Conservation (phyloP, 2,797 vertebrate genomes). For the Myiotriccus ornatus region DNA sequence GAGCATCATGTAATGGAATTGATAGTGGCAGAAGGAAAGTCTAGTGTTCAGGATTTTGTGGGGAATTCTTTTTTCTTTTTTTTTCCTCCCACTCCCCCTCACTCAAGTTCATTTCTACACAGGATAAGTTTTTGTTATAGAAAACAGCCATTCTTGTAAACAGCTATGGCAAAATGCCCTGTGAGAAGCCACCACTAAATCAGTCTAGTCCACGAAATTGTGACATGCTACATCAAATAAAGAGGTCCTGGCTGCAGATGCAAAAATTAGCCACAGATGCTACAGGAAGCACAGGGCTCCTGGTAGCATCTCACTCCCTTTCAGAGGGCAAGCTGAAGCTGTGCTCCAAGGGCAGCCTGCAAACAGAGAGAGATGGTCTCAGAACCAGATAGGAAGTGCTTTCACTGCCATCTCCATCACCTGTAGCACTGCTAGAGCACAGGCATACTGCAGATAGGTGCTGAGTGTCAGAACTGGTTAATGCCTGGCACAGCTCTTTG, state of each 20-base stretch:
- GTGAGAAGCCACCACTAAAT: background rate
- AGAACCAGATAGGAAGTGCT: background rate
- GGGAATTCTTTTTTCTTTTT: background rate
- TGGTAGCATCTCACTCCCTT: background rate
- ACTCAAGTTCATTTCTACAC: background rate
- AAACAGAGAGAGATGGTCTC: background rate
- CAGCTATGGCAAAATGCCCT: background rate
- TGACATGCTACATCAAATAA: background rate
- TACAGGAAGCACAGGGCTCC: background rate
- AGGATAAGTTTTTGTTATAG: background rate
- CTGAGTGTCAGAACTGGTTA: background rate
- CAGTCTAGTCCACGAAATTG: background rate
- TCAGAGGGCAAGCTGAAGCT: background rate
- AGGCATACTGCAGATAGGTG: background rate
- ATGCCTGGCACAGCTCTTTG: background rate
- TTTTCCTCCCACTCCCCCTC: accelerated
- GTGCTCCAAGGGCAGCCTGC: background rate
- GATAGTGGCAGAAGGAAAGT: background rate
- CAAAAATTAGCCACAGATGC: background rate
- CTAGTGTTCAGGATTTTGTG: background rate
- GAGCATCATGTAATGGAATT: accelerated
- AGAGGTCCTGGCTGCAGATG: background rate
- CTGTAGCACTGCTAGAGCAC: background rate
- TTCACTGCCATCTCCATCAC: background rate
- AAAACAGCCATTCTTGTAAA: background rate